Evolutionary conservation across 2,888 invertebrate species (phyloP).

Genomic region (Drosophila mulleri): DNA sequence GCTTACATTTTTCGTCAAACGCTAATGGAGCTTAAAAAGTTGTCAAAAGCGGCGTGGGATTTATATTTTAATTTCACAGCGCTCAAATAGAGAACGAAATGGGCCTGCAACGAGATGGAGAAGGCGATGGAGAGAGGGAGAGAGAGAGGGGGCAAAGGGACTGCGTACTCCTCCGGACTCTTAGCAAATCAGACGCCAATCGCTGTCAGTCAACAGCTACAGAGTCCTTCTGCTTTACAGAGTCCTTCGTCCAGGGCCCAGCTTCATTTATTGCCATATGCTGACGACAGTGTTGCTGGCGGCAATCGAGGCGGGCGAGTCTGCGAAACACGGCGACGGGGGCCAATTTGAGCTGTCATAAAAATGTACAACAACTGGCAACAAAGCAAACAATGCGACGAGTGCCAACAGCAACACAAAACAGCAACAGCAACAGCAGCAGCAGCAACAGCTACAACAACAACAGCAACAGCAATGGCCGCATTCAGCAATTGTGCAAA

Average conservation of each 20-base stretch:
- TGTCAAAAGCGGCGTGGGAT: conserved; percentile 74
- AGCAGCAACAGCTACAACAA: conserved; percentile 52
- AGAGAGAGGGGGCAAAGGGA: neutral
- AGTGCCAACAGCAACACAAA: conserved; percentile 75
- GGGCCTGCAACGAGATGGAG: conserved; percentile 8
- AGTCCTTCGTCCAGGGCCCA: conserved; percentile 30
- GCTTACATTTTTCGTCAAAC: conserved; percentile 73
- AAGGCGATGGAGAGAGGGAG: neutral
- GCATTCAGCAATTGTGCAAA: conserved; percentile 79
- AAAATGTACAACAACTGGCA: conserved; percentile 79
- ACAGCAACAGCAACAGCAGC: conserved; percentile 50
- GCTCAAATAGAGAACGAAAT: conserved; percentile 73
- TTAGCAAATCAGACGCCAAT: conserved; percentile 71
- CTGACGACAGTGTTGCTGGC: conserved; percentile 79
- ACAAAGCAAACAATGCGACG: conserved; percentile 79
- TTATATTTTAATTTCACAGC: conserved; percentile 74
- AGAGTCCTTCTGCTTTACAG: conserved; percentile 15
- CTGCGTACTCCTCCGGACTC: neutral
- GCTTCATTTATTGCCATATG: conserved; percentile 77
- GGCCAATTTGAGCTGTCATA: conserved; percentile 80
- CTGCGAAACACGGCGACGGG: conserved; percentile 62
- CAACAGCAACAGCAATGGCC: conserved; percentile 62
- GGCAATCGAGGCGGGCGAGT: conserved; percentile 53
- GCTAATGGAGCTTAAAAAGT: conserved; percentile 79
- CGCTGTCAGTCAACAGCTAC: conserved; percentile 59